Evolutionary conservation across 1,140 invertebrate genomes (phyloP).

Genomic region (Cyrtorhinus lividipennis): DNA sequence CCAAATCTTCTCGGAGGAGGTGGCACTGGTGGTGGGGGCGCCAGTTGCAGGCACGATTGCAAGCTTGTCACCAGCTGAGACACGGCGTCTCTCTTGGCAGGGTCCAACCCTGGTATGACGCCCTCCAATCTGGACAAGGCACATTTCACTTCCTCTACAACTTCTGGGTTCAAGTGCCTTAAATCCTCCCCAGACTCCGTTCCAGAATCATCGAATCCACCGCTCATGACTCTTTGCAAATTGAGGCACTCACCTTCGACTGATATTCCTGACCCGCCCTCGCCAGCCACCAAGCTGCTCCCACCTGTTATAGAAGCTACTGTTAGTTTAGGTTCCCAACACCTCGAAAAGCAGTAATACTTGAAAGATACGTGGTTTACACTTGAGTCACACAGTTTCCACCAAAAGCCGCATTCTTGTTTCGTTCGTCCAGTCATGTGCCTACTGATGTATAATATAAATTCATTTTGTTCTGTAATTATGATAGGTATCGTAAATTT

Average conservation of each 20-base stretch:
- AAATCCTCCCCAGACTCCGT: slow-evolving; percentile 51
- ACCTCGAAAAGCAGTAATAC: slow-evolving; percentile 5
- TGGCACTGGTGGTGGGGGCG: slow-evolving; percentile 24
- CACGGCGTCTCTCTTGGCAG: slow-evolving; percentile 44
- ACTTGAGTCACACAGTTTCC: neutral
- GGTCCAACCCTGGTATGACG: slow-evolving; percentile 42
- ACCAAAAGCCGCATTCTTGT: too few species aligned
- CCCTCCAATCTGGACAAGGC: slow-evolving; percentile 56
- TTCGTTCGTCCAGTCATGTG: neutral
- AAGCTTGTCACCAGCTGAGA: slow-evolving; percentile 58
- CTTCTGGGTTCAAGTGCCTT: slow-evolving; percentile 25
- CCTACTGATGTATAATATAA: too few species aligned
- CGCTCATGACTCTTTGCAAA: slow-evolving; percentile 14
- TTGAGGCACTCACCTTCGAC: slow-evolving; percentile 38
- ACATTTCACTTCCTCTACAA: slow-evolving; percentile 62
- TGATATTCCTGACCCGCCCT: slow-evolving; percentile 17
- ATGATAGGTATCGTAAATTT: too few species aligned
- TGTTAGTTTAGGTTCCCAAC: neutral
- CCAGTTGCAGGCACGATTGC: slow-evolving; percentile 45
- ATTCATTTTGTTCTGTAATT: too few species aligned
- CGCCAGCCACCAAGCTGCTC: slow-evolving; percentile 5
- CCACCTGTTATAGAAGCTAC: slow-evolving; percentile 7
- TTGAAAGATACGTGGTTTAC: neutral
- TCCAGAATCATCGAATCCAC: slow-evolving; percentile 40
- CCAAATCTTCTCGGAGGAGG: slow-evolving; percentile 25